Base-by-base conservation (phyloP, 2,797 vertebrate species). In the Poeciliopsis infans region DNA sequence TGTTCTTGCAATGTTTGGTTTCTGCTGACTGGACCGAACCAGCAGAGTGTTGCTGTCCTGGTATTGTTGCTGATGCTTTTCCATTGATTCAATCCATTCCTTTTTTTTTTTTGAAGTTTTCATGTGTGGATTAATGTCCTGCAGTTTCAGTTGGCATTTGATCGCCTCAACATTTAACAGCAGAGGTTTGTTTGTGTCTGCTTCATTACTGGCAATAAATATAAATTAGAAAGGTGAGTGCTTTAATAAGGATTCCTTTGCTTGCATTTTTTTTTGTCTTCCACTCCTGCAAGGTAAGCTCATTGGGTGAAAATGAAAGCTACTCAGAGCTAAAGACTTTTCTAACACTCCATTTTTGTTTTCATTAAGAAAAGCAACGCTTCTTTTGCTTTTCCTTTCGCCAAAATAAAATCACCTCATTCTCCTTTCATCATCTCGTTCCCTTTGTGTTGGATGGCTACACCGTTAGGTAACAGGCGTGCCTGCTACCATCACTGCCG, bases 21-120 rank as follows among this genome's bases (percentile, higher is more conserved):
- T 86, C 80, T 89, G 88, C 86, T 89, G 87, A 90, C 79, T 81
- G 82, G 70, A 81, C 83, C 72, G 66, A 86, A 83, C 28, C 81
- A 79, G 81, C 76, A n/a, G 83, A 88, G 83, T 84, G 70, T 41
- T 13, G 72, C 74, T 74, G 47, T 75, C 57, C 74, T 59, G 72
- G 83, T 71, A 84, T 75, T 76, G 64, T 2, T 36, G 80, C 76
- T 75, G 82, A 88, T 84, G 75, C 78, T 36, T 8, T 36, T 6
- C 25, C 20, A n/a, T 33, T 51, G 33, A 69, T 70, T 53, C 16
- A 31, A 75, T 59, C 71, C 45, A 4, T 23, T 72, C 7, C 25
- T 8, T 69, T 77, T 64, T 18, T 8, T 69, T 77, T 64, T 18
- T 72, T 72, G 36, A 41, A 41, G 51, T 28, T 13, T 73, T 72